Base-by-base conservation (phyloP, 2,888 invertebrate species). In the Noctua fimbriata region DNA sequence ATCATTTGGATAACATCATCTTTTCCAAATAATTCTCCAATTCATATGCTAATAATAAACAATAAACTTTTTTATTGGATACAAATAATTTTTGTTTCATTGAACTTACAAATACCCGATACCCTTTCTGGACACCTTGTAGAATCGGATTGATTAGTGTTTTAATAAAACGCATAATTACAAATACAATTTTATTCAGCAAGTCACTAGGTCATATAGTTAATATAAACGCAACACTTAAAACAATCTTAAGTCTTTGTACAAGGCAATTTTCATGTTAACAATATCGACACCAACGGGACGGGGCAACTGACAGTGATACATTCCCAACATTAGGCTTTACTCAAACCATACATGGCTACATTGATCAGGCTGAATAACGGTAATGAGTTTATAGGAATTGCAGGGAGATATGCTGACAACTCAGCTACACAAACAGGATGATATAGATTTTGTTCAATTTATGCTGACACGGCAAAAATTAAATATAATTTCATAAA, bases 171-270 rank as follows among this genome's bases (percentile, higher is more conserved):
- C 73, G 66, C 72, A 74, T 82, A 52, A 69, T 81, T 93, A 92
- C 93, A 93, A 93, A 94, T 94, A 93, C 91, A 93, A 90, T 93
- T 93, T 94, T 92, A 93, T 93, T 94, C 91, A 94, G 94, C 94
- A 92, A 92, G 92, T 93, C 92, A 90, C 92, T 93, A 94, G 81
- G 90, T 93, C 92, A 93, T 69, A 92, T 93, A 93, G 91, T 93
- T 93, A 93, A 93, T 92, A 92, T 89, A 93, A 94, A 94, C 93
- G 94, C 94, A 94, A 95, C 94, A 93, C 93, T 94, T 94, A 93
- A 93, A 92, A 93, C 92, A 93, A 93, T 92, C 90, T 89, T 85
- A 92, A 95, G 94, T 96, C 95, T 95, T 95, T 95, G 93, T 95
- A 96, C 95, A 95, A 95, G 95, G 95, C 95, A 95, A 94, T 94